Base-by-base conservation (phyloP, 2,113 vertebrate genomes). In the Meleagris gallopavo region DNA sequence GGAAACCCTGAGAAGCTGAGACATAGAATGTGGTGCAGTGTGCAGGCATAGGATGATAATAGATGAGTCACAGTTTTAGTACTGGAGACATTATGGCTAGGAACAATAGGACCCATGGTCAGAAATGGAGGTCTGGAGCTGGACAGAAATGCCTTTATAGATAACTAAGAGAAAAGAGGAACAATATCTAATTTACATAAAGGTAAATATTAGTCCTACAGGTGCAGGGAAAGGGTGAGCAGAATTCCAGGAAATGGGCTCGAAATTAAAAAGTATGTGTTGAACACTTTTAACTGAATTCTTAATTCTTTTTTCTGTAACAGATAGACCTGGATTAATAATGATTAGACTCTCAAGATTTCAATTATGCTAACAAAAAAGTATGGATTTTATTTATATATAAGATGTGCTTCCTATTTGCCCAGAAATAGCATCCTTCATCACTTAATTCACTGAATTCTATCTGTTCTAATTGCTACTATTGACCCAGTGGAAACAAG, bases 391-490 rank as follows among this genome's bases (percentile, higher is more conserved):
- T 76, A 43, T 88, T 90, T 90, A 36, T 18, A 52, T 19, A 43
- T 6, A 36, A 40, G 16, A 58, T 65, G 8, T 77, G 13, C 14
- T 92, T 80, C 30, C 4, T 90, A 34, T 86, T 90, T 77, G n/a
- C 24, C n/a, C 9, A 58, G 40, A 92, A 83, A 83, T 7, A 86
- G 6, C 30, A 71, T 88, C 46, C 65, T 95, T 92, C 54, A 92
- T 74, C 70, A 96, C 20, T 30, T 86, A 93, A 86, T 88, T 89
- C 75, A 54, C 11, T 79, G 24, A 14, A 77, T 84, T 89, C 76
- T 84, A 8, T 95, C 54, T 97, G 22, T 86, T 95, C 88, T 91
- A 95, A 96, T 93, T 95, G 74, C 54, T 94, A 21, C 50, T 76
- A 55, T 45, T 96, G 95, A 94, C 86, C 82, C 85, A 65, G 40